Evolutionary conservation across 1,140 invertebrate genomes (phyloP), one percentile per base, ranked within the genome.

Genomic region (Bombus sibiricus): DNA sequence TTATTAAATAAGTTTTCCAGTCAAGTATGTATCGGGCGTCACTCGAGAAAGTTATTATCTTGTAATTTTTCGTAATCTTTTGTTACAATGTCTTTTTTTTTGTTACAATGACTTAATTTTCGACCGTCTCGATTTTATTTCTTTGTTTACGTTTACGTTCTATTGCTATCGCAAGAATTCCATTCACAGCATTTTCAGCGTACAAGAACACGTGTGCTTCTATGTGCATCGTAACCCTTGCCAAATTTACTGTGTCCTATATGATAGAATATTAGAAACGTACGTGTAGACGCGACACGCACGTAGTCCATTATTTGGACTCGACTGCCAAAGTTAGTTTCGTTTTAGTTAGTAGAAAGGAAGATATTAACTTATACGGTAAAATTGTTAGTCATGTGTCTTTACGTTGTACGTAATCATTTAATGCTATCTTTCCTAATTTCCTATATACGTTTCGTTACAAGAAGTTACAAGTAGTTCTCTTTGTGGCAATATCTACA

Each of bases 291-390:
- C 22, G 57, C 28, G 34, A 79, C 66, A 53, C 57, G 78, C 78
- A 34, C 47, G 47, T 75, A 74, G 84, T 81, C 84, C 79, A 53
- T 32, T 57, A 64, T 69, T 41, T 73, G 86, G 82, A 90, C 79
- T 82, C 74, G 81, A 90, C 89, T 90, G 86, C 89, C 89, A 90
- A 90, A 90, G 89, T 82, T 83, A 85, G 62, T 82, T 83, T 88
- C n/a, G 43, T 86, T 77, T 28, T 89, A 89, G 76, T 64, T 68
- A 12, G 73, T 89, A 82, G 88, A 41, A 34, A 64, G 69, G 53
- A 86, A 88, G 69, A 89, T 72, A 64, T 81, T 81, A 81, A 64
- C 37, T 85, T 79, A 64, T 81, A 80, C 34, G 12, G 34, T 76
- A 57, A 71, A 81, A 62, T 28, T 73, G 25, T 37, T 80, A 69